Conservation (phyloP, 2,113 vertebrate genomes). For the Blennius ocellaris region DNA sequence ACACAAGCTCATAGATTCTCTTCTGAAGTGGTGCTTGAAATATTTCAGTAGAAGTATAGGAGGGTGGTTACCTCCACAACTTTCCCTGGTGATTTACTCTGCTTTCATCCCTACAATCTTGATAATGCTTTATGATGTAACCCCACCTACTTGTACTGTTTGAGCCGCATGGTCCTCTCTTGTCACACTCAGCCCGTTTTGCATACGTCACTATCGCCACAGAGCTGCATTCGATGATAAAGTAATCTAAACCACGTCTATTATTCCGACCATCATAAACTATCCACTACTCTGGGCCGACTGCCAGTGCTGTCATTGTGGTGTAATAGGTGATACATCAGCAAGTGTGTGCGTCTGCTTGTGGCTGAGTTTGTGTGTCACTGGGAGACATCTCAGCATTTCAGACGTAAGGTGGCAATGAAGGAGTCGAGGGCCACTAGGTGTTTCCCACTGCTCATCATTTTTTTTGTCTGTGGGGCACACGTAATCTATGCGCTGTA, state of each 20-base stretch:
- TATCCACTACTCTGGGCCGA: constrained; percentile 59
- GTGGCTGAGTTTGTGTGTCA: constrained; percentile 6
- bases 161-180: constrained; percentile 1
- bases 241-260: constrained; percentile 71
- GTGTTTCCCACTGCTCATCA: constrained; percentile 9
- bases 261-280: constrained; percentile 74
- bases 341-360: constrained; percentile 45
- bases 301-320: constrained; percentile 62
- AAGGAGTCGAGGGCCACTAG: constrained; percentile 6
- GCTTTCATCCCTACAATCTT: no score
- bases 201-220: constrained; percentile 47
- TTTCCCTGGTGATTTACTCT: no score
- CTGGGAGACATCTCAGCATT: constrained; percentile 28
- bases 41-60: no score
- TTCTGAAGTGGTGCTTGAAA: no score
- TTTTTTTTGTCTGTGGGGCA: constrained; percentile 17
- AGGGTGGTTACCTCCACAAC: no score
- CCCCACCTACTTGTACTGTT: neutral
- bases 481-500: neutral
- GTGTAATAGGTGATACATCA: constrained; percentile 73
- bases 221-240: constrained; percentile 63
- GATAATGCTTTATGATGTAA: constrained; percentile 7
- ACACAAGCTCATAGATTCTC: no score
- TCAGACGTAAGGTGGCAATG: constrained; percentile 11
- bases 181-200: constrained; percentile 18